Percentiles rank a stretch among this genome's conserved stretches.
Evolutionary conservation across 1,140 invertebrate genomes (phyloP).

Genomic region (Lutraria rhynchaena): DNA sequence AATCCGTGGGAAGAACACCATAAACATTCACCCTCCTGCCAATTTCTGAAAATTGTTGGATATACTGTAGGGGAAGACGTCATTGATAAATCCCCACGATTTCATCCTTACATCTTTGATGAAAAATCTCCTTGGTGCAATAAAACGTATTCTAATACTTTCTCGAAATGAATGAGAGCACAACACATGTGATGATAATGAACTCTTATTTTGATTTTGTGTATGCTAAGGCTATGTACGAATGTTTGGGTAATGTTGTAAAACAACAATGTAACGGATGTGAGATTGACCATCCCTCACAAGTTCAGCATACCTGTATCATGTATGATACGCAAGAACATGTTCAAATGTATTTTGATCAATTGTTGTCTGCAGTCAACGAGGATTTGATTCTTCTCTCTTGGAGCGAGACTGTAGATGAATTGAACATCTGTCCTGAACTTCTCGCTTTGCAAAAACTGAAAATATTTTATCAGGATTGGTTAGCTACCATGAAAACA

Average conservation of each 20-base stretch:
- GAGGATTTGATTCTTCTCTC: too few relatives aligned
- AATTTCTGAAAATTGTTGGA: too few relatives aligned
- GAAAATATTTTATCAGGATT: background rate
- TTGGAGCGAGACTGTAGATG: conserved; percentile 7
- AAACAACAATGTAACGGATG: conserved; percentile 15
- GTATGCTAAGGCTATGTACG: too few relatives aligned
- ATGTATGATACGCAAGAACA: background rate
- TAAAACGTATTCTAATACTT: background rate
- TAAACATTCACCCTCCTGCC: too few relatives aligned
- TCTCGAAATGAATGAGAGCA: background rate
- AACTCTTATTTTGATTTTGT: too few relatives aligned
- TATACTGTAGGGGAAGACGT: too few relatives aligned
- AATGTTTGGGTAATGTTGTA: conserved; percentile 7
- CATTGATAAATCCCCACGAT: too few relatives aligned
- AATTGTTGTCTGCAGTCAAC: background rate
- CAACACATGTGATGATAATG: too few relatives aligned
- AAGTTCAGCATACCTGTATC: conserved; percentile 10
- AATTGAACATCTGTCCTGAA: too few relatives aligned
- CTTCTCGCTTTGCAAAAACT: background rate
- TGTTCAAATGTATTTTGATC: background rate
- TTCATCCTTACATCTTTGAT: background rate
- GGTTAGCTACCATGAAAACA: conserved; percentile 4
- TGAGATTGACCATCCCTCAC: conserved; percentile 1
- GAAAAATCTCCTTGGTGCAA: background rate
- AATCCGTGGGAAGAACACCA: too few relatives aligned